These are phyloP conservation scores for Cydia strobilella DNA, from an alignment of 1,140 invertebrate genomes.

Conservation along the genomic window DNA sequence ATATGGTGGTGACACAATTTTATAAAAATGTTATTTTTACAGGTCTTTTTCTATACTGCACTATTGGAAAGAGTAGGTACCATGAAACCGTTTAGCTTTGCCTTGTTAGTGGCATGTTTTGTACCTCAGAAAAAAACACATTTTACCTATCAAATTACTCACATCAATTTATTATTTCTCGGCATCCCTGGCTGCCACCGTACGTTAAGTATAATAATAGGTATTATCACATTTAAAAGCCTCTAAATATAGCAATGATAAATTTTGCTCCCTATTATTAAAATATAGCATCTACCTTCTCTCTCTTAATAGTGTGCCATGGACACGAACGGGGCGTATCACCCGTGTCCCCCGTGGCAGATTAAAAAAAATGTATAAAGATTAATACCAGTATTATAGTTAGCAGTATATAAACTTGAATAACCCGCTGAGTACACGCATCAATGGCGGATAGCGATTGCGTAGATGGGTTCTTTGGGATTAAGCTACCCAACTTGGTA, in stretches of 20 bases:
- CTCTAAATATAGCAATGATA: not conserved
- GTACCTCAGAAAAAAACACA: no score
- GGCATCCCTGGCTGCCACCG: not conserved
- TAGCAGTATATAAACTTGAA: not conserved
- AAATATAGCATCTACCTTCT: not conserved
- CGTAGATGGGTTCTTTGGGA: no score
- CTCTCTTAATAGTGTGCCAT: not conserved
- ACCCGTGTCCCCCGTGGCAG: slow-evolving; percentile 35
- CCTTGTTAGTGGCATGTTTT: no score
- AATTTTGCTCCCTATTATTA: not conserved
- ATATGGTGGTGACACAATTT: no score
- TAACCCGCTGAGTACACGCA: no score
- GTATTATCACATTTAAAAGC: not conserved
- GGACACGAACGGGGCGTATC: slow-evolving; percentile 9
- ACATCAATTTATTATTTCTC: not conserved
- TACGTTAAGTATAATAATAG: not conserved
- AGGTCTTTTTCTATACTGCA: no score
- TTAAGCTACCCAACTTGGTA: no score
- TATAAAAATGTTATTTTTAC: no score
- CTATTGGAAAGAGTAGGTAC: no score
- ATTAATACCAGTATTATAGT: not conserved
- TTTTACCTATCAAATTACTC: not conserved
- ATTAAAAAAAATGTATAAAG: slow-evolving; percentile 31
- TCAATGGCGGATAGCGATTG: no score
- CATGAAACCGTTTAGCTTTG: no score